phyloP scores from a whole-genome alignment of 2,113 vertebrate species.

The Antechinus flavipes region DNA sequence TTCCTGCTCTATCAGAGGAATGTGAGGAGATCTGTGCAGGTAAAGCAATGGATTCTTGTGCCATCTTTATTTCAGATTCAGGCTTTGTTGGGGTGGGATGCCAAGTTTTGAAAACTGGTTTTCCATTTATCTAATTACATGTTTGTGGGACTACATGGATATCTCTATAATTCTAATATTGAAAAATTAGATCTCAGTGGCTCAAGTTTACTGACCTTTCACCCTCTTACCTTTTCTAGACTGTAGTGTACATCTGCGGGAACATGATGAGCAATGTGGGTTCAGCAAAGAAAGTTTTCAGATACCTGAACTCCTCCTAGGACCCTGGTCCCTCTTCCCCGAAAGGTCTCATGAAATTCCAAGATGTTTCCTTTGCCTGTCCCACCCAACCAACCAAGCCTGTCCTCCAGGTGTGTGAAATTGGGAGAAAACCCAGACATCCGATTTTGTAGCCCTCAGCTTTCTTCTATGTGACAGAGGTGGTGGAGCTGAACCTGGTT shows the following conservation, averaged over 20 bases:
- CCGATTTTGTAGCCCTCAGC: background rate
- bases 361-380: slow-evolving; percentile 84
- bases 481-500: background rate
- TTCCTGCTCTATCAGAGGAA: no score
- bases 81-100: no score
- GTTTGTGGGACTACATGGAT: no score
- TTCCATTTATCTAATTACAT: no score
- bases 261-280: slow-evolving; percentile 89
- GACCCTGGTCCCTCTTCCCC: slow-evolving; percentile 74
- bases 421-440: background rate
- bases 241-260: slow-evolving; percentile 83
- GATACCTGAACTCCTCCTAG: slow-evolving; percentile 86
- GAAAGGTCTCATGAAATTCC: slow-evolving; percentile 84
- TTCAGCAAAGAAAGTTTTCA: slow-evolving; percentile 88
- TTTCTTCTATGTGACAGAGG: background rate
- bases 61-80: no score
- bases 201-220: background rate
- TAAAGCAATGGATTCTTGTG: no score
- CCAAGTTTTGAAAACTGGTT: no score
- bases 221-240: slow-evolving; percentile 73
- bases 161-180: background rate
- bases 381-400: slow-evolving; percentile 77
- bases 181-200: background rate
- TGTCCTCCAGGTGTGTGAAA: slow-evolving; percentile 86
- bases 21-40: no score